Base-by-base conservation (phyloP, 2,888 invertebrate species). In the Chloroclystis v-ata region DNA sequence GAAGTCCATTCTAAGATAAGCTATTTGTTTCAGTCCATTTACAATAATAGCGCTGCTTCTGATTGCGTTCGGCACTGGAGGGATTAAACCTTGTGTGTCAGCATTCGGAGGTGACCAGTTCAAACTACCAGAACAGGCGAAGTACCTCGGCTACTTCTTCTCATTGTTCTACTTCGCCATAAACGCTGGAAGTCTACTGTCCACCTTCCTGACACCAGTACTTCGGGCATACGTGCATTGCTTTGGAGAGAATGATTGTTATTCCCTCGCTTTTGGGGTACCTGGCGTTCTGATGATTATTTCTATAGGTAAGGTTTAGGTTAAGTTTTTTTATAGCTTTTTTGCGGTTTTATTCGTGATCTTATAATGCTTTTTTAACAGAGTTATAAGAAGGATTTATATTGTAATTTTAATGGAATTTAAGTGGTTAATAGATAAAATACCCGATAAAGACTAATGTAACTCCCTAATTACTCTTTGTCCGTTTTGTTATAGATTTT, bases 71-170 rank as follows among this genome's bases (percentile, higher is more conserved):
- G 97, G 97, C 0, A 97, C 97, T 0, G 98, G 98, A 1, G 97
- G 97, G 1, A 98, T 98, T 61, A 98, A 98, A 70, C 97, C 98
- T 0, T 98, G 97, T 68, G 97, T 98, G 0, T 91, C 96, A 0
- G 96, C 98, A 0, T 98, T 98, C 75, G 98, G 98, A 0, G 98
- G 97, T 0, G 98, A 98, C 75, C 98, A 97, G 80, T 97, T 97
- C 77, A 88, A 91, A 37, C 61, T 95, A 37, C 95, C 95, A 0
- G 92, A 94, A 56, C 95, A 97, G 81, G 92, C 92, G 61, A 85
- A 84, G 60, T 93, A 95, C 69, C 83, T 97, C 49, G 92, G 93
- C 10, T 91, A 91, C 49, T 98, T 96, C 84, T 98, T 98, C 84
- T 97, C 97, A 0, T 82, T 97, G 1, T 98, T 98, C 78, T 98